Base-by-base conservation (phyloP, 2,113 vertebrate species). In the Mixornis gularis region DNA sequence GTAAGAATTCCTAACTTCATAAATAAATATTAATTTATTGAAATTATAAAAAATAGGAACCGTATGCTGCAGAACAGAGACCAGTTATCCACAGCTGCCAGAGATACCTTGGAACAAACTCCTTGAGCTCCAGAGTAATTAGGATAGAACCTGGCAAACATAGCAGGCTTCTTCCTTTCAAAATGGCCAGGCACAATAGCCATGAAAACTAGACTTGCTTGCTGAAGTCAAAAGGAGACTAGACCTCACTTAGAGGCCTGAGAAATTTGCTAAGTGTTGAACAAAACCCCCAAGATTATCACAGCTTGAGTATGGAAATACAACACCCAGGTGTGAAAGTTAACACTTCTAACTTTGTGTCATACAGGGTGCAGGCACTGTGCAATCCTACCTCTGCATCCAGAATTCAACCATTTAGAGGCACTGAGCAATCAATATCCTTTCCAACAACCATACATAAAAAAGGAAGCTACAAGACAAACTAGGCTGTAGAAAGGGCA, bases 301-400 rank as follows among this genome's bases (percentile, higher is more conserved):
- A 84, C 90, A 92, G 65, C 32, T 82, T 52, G 87, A 4, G 2
- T 59, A 74, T 87, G 79, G 82, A 89, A 94, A 92, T 17, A 8
- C 80, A 95, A 43, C 82, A 95, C 68, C 32, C 65, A 62, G n/a
- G 81, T 85, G 87, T 71, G 85, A 95, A 93, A 96, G 36, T 66
- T 89, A 87, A 87, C 56, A 1, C 74, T 58, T 89, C 59, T 77
- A 68, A 63, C 3, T 0, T 43, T 36, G 40, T 52, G 65, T 59
- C 27, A 9, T 14, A 71, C 18, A 76, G n/a, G 44, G 81, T 7
- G 15, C 9, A 12, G 49, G 46, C 55, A 73, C 55, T 12, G 19
- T 32, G 59, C 26, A 66, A 70, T 85, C 66, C 51, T 20, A 79
- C 30, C 64, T 65, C 78, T 87, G 74, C 43, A 13, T 29, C 68